Percentiles rank a stretch among this genome's conserved stretches.
phyloP scores from a whole-genome alignment of 2,797 vertebrate genomes.

The Sebastes taczanowskii region DNA sequence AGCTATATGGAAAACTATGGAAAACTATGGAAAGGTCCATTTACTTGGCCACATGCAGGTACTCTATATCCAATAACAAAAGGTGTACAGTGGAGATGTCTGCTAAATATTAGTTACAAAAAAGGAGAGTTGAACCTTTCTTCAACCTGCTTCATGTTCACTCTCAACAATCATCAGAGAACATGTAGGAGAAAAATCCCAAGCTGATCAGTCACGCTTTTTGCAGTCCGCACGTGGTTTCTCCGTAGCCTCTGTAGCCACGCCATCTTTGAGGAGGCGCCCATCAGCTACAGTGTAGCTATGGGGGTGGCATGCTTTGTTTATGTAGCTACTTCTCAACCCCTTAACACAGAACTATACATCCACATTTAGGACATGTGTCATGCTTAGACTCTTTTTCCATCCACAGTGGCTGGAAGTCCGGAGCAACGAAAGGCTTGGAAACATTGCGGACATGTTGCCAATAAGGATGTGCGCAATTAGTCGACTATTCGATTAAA shows the following conservation, averaged over 20 bases:
- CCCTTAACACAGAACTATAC: background rate
- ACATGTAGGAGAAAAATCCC: background rate
- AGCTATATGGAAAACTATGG: background rate
- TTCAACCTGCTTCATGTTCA: background rate
- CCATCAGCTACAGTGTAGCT: background rate
- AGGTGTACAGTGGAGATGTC: background rate
- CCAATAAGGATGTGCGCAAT: background rate
- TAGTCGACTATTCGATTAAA: too few relatives aligned
- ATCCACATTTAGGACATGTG: background rate
- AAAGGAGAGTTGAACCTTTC: background rate
- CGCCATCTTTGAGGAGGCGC: background rate
- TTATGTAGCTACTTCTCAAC: background rate
- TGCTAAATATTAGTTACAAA: background rate
- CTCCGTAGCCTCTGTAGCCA: background rate
- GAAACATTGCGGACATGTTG: background rate
- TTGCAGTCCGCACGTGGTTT: background rate
- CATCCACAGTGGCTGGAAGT: background rate
- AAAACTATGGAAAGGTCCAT: background rate
- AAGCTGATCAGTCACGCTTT: background rate
- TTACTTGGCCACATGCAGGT: background rate
- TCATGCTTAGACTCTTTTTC: background rate
- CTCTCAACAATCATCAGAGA: background rate
- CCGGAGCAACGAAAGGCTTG: background rate
- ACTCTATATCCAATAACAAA: background rate
- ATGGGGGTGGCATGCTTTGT: background rate